Conservation (phyloP, 2,797 vertebrate species). For the Tokudaia muenninki region DNA sequence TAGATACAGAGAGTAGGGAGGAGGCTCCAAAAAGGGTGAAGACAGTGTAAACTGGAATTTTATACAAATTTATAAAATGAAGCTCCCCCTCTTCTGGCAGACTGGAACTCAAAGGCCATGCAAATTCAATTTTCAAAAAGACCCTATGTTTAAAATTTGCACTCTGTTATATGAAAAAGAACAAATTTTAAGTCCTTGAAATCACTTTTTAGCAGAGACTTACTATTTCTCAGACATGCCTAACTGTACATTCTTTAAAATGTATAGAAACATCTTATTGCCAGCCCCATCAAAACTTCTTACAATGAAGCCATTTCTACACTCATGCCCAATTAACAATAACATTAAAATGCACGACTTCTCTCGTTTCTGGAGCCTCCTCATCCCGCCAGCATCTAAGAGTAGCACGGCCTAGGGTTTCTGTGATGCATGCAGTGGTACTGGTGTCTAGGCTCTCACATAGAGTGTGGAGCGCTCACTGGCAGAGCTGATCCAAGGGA, state of each 20-base stretch:
- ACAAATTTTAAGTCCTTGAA: neutral
- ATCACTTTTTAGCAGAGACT: slow-evolving; percentile 28
- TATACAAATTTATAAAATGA: neutral
- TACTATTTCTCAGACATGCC: slow-evolving; percentile 37
- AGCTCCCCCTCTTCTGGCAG: neutral
- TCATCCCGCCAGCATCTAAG: neutral
- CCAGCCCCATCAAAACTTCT: neutral
- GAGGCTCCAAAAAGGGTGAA: neutral
- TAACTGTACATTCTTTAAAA: neutral
- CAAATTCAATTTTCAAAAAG: slow-evolving; percentile 47
- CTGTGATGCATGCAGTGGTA: neutral
- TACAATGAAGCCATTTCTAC: neutral
- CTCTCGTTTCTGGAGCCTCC: neutral
- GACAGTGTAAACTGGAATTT: neutral
- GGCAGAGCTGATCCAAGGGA: neutral
- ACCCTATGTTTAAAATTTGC: neutral
- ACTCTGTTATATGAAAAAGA: slow-evolving; percentile 7
- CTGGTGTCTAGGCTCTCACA: neutral
- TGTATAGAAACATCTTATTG: neutral
- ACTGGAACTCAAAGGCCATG: neutral
- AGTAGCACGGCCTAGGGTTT: neutral
- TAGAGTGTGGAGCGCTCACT: slow-evolving; percentile 45
- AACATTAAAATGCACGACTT: slow-evolving; percentile 17
- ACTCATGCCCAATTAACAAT: neutral
- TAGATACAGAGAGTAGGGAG: neutral